These are phyloP conservation scores for Hipparchia semele DNA, from an alignment of 2,888 invertebrate species.

Conservation along the genomic window DNA sequence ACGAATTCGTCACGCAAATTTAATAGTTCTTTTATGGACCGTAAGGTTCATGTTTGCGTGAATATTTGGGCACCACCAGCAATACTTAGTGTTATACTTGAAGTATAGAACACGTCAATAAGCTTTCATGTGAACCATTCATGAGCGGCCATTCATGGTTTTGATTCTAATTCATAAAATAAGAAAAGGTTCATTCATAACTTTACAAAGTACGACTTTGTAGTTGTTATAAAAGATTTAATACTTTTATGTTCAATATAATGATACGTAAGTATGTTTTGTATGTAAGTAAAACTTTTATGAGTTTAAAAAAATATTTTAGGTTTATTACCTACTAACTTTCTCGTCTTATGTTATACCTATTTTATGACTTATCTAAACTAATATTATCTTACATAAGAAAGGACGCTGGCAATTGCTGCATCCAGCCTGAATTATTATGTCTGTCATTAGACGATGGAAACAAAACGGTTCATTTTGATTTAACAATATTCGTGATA, in stretches of 20 bases:
- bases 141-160: slow-evolving; percentile 64
- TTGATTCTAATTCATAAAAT: slow-evolving; percentile 46
- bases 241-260: not conserved
- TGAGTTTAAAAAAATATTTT: too few species aligned
- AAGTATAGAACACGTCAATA: slow-evolving; percentile 57
- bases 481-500: slow-evolving; percentile 36
- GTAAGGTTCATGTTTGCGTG: slow-evolving; percentile 37
- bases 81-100: slow-evolving; percentile 38
- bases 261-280: not conserved
- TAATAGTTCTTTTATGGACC: slow-evolving; percentile 23
- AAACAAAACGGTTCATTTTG: slow-evolving; percentile 34
- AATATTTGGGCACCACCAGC: slow-evolving; percentile 1
- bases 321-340: too few species aligned
- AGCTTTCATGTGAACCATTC: slow-evolving; percentile 66
- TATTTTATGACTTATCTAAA: too few species aligned
- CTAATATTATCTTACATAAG: too few species aligned
- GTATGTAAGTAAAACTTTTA: too few species aligned
- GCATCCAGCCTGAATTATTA: slow-evolving; percentile 16
- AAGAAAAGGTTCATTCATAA: slow-evolving; percentile 49
- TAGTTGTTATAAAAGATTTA: slow-evolving; percentile 5
- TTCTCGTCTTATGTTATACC: too few species aligned
- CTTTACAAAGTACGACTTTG: slow-evolving; percentile 13
- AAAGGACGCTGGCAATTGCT: slow-evolving; percentile 3
- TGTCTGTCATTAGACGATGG: slow-evolving; percentile 33
- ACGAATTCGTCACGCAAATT: slow-evolving; percentile 28